These are phyloP conservation scores for Grammomys dolichurus DNA, from an alignment of 2,113 vertebrate genomes.

Conservation along the genomic window DNA sequence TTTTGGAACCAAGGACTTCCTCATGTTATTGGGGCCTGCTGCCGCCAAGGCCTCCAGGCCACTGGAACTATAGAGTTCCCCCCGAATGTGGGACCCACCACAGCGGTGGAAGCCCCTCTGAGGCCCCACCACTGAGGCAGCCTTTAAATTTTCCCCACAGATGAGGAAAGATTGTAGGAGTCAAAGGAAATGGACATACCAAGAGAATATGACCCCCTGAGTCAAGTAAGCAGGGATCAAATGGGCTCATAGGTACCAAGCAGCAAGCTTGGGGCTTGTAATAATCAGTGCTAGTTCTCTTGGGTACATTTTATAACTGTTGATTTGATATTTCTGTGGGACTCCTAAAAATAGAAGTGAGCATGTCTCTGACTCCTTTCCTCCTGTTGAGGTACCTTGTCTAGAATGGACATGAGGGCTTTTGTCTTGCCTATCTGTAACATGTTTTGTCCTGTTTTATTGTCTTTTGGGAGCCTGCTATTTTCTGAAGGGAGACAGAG, in stretches of 20 bases:
- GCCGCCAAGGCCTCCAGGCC: too few relatives aligned
- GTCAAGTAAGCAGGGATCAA: background rate
- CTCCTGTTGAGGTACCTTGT: background rate
- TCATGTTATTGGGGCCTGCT: too few relatives aligned
- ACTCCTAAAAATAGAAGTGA: background rate
- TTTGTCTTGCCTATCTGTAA: background rate
- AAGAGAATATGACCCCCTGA: background rate
- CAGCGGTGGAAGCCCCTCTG: too few relatives aligned
- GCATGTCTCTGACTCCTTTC: background rate
- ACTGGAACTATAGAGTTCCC: too few relatives aligned
- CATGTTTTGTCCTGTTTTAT: background rate
- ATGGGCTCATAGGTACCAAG: too few relatives aligned
- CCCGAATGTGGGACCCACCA: too few relatives aligned
- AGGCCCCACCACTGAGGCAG: too few relatives aligned
- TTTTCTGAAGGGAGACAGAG: background rate
- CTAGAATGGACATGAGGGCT: fast-evolving
- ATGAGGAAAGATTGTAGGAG: background rate
- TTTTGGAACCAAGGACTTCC: too few relatives aligned
- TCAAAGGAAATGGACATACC: fast-evolving
- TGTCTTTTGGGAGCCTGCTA: background rate
- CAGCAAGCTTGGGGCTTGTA: background rate
- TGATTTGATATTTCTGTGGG: background rate
- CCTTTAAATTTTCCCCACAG: too few relatives aligned
- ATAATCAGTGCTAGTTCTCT: too few relatives aligned
- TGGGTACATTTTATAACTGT: background rate